Evolutionary conservation across 2,797 vertebrate genomes (phyloP).

Genomic region (Tenualosa thibaudeaui): DNA sequence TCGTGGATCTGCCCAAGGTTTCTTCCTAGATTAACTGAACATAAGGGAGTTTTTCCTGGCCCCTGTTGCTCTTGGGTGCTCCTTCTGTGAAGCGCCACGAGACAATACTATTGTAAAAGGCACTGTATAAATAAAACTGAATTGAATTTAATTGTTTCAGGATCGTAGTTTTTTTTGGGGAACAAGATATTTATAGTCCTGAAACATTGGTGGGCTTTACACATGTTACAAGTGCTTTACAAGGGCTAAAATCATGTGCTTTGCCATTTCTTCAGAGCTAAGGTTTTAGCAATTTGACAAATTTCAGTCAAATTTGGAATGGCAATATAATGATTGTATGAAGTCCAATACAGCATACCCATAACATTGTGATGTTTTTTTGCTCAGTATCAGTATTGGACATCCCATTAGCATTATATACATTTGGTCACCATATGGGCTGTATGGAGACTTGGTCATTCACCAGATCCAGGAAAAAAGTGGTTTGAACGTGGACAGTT

Average conservation of each 20-base stretch:
- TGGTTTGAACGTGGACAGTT: slow-evolving; percentile 16
- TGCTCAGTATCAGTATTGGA: background rate
- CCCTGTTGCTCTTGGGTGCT: too few species aligned
- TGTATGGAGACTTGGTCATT: background rate
- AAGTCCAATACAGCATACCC: background rate
- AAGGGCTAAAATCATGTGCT: too few species aligned
- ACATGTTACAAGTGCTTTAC: background rate
- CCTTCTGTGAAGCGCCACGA: too few species aligned
- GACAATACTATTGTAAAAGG: too few species aligned
- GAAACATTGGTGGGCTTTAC: slow-evolving; percentile 14
- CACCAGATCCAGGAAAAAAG: background rate
- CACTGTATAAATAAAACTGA: too few species aligned
- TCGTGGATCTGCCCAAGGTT: too few species aligned
- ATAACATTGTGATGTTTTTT: background rate
- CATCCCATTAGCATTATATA: background rate
- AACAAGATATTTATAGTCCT: background rate
- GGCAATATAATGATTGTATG: background rate
- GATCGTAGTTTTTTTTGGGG: background rate
- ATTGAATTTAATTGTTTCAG: too few species aligned
- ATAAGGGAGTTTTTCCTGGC: too few species aligned
- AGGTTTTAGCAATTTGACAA: background rate
- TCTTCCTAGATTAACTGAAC: too few species aligned
- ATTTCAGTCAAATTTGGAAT: background rate
- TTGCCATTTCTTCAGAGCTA: background rate
- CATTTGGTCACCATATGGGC: background rate